Percentiles rank a stretch among this genome's conserved stretches.
Evolutionary conservation across 2,888 invertebrate species (phyloP).

Genomic region (Protophormia terraenovae): DNA sequence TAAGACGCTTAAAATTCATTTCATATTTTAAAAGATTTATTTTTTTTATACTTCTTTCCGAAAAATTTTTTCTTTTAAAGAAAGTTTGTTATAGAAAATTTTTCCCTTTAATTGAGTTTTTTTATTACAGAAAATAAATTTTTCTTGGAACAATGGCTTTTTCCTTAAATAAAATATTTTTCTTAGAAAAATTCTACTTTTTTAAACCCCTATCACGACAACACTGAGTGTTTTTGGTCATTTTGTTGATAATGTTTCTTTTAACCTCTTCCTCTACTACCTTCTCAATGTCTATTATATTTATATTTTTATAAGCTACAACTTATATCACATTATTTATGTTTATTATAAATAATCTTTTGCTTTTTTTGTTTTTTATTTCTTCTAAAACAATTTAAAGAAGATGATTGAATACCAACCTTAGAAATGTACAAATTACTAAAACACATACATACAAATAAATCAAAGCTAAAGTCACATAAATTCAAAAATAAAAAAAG

Average conservation of each 20-base stretch:
- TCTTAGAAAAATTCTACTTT: background rate
- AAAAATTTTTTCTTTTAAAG: too few species aligned
- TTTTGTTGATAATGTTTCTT: background rate
- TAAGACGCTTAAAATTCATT: too few species aligned
- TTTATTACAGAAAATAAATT: too few species aligned
- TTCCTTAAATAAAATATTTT: too few species aligned
- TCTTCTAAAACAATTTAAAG: background rate
- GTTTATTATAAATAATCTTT: background rate
- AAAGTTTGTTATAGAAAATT: too few species aligned
- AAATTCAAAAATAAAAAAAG: background rate
- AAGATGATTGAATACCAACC: background rate
- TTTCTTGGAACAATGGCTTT: too few species aligned
- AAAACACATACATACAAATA: background rate
- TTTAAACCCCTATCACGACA: background rate
- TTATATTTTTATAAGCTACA: background rate
- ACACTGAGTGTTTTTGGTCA: background rate
- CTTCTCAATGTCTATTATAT: background rate
- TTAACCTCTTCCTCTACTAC: too few species aligned
- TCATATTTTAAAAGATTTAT: too few species aligned
- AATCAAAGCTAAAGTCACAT: constrained; percentile 1
- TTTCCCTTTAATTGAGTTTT: too few species aligned
- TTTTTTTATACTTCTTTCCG: too few species aligned
- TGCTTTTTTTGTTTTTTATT: background rate
- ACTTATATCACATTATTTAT: constrained; percentile 3
- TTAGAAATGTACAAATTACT: background rate